Percentiles rank a stretch among this genome's conserved stretches.
Conservation (phyloP, 2,113 vertebrate genomes). For the Tricholaema leucomelas region DNA sequence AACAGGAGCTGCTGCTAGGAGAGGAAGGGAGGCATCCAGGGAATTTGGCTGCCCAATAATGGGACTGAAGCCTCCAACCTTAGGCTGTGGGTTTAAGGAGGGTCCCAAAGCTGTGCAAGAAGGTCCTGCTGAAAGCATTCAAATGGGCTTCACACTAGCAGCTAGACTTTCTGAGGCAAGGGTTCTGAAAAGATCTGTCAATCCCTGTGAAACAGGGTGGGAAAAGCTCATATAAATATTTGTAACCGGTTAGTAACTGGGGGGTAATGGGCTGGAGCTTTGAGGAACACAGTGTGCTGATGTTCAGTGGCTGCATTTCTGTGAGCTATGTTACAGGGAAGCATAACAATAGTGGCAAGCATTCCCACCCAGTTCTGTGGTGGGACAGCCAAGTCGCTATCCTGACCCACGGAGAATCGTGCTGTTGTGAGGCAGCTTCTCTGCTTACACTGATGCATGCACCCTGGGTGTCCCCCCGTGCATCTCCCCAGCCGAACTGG, state of each 20-base stretch:
- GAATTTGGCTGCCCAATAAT: background rate
- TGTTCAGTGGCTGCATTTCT: background rate
- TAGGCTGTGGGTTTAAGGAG: background rate
- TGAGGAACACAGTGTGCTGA: background rate
- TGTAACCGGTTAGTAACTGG: background rate
- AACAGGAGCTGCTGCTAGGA: rapidly evolving
- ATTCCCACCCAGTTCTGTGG: background rate
- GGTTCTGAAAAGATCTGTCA: background rate
- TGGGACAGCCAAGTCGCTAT: background rate
- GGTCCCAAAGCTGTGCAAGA: background rate
- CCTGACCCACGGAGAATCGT: background rate
- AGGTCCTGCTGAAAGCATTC: background rate
- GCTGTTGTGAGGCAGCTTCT: background rate
- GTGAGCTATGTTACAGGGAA: background rate
- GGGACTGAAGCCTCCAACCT: background rate
- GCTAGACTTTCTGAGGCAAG: background rate
- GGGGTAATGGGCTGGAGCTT: background rate
- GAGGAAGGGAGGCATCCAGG: background rate
- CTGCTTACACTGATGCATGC: rapidly evolving
- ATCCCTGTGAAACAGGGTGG: background rate
- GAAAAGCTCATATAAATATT: background rate
- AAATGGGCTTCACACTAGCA: background rate
- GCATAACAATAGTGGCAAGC: background rate
- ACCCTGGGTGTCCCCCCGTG: background rate
- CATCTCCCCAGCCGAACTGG: background rate